phyloP scores from a whole-genome alignment of 2,113 vertebrate genomes.

The Callocephalon fimbriatum region DNA sequence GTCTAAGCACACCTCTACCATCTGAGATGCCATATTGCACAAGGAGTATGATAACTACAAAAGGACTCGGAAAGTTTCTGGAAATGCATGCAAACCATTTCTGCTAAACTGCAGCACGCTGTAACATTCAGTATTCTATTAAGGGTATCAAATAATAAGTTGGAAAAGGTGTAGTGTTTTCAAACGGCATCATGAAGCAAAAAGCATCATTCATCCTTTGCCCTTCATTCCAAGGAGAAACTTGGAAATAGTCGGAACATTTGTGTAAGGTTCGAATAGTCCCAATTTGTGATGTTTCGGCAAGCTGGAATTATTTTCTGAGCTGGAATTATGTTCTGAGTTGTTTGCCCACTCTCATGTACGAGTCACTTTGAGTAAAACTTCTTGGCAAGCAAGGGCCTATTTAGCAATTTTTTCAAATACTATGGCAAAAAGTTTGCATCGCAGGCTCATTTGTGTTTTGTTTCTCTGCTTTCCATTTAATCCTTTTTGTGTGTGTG shows the following conservation, averaged over 20 bases:
- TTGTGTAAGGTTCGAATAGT: slow-evolving; percentile 68
- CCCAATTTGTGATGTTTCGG: slow-evolving; percentile 72
- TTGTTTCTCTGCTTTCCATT: slow-evolving; percentile 47
- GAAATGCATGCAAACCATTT: not conserved
- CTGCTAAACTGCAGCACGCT: not conserved
- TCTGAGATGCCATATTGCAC: not conserved
- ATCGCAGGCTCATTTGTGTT: slow-evolving; percentile 49
- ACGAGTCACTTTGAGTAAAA: slow-evolving; percentile 77
- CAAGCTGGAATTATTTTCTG: slow-evolving; percentile 77
- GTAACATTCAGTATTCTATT: not conserved
- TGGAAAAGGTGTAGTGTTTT: slow-evolving; percentile 56
- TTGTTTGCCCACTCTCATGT: slow-evolving; percentile 75
- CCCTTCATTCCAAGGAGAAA: slow-evolving; percentile 67
- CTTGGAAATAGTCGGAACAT: slow-evolving; percentile 71
- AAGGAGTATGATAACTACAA: not conserved
- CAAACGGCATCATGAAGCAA: slow-evolving; percentile 30
- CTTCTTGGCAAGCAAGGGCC: slow-evolving; percentile 75
- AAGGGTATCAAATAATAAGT: slow-evolving; percentile 24
- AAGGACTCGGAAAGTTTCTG: not conserved
- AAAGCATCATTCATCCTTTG: slow-evolving; percentile 39
- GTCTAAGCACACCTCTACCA: not conserved
- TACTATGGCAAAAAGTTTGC: slow-evolving; percentile 76
- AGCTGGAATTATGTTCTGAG: slow-evolving; percentile 77
- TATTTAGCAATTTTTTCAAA: slow-evolving; percentile 82
- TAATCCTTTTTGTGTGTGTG: slow-evolving; percentile 3